Base-by-base conservation (phyloP, 1,140 invertebrate genomes). In the Dermatophagoides farinae region DNA sequence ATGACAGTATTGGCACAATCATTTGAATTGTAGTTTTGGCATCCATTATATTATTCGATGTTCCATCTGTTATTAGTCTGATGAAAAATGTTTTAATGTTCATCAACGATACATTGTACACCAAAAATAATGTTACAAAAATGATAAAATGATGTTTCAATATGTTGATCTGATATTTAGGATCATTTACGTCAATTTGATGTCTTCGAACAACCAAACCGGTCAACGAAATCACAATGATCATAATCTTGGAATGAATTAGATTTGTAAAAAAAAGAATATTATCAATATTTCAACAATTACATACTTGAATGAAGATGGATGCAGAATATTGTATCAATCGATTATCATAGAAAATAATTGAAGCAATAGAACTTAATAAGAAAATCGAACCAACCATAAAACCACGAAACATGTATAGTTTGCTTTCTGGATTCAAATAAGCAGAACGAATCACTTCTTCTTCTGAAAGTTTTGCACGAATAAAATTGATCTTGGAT, bases 361-460 rank as follows among this genome's bases (percentile, higher is more conserved):
- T 76, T 5, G 53, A 25, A 2, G 81, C 77, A 25, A 80, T 77
- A 0, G 77, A 76, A 5, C 75, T 73, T 0, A 63, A 78, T 62
- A 81, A 73, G 51, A 77, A 76, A 0, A 81, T 69, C 2, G 81
- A 72, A 0, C 79, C 79, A 0, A 80, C 67, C 61, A 80, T 80
- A 2, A 81, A 70, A 4, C 79, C 79, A 66, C 79, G 79, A 66
- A 76, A 77, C 9, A 77, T 76, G 2, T 74, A 74, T 16, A 75
- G 74, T 41, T 58, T 61, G 16, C 40, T 52, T 16, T 16, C 18
- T 9, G 39, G 37, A 41, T 25, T 46, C 37, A 57, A 2, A 50
- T 43, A 38, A 18, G 44, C 31, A 10, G 61, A 12, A 14, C 53
- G 18, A 38, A 57, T 44, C 4, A 25, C 41, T 23, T 60, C 58